Percentiles rank a stretch among this genome's conserved stretches.
These are phyloP conservation scores for Drosophila nr. perissopoda DNA, from an alignment of 2,888 invertebrate genomes.

Conservation along the genomic window DNA sequence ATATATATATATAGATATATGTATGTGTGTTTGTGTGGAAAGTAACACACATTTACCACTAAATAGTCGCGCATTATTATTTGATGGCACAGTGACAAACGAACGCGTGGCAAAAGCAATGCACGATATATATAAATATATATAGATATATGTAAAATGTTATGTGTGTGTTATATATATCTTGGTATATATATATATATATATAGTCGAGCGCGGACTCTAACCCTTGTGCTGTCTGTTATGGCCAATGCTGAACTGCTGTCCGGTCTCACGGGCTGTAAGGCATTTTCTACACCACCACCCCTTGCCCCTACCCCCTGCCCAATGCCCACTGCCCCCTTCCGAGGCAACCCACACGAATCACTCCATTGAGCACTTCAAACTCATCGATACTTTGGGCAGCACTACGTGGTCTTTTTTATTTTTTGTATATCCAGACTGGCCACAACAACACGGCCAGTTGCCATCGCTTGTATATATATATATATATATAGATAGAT, in stretches of 20 bases:
- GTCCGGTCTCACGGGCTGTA: constrained; percentile 71
- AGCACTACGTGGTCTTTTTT: constrained; percentile 68
- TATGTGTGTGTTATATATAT: constrained; percentile 16
- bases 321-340: neutral
- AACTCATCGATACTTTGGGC: constrained; percentile 78
- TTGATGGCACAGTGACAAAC: constrained; percentile 76
- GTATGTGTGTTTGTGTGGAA: constrained; percentile 13
- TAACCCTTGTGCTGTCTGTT: constrained; percentile 59
- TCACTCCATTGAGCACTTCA: constrained; percentile 62
- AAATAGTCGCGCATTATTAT: constrained; percentile 77
- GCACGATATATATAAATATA: neutral
- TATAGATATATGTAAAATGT: constrained; percentile 12
- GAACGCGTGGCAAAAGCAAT: constrained; percentile 34
- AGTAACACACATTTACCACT: constrained; percentile 77
- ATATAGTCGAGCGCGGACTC: constrained; percentile 5
- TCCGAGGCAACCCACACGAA: neutral
- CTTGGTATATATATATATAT: constrained; percentile 13
- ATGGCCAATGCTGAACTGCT: constrained; percentile 67
- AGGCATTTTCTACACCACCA: neutral
- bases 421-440: constrained; percentile 28
- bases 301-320: neutral
- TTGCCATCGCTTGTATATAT: constrained; percentile 45
- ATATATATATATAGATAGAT: constrained; percentile 31
- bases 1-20: neutral
- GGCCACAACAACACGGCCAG: constrained; percentile 28